Base-by-base conservation (phyloP, 2,888 invertebrate genomes). In the Philereme transversata region DNA sequence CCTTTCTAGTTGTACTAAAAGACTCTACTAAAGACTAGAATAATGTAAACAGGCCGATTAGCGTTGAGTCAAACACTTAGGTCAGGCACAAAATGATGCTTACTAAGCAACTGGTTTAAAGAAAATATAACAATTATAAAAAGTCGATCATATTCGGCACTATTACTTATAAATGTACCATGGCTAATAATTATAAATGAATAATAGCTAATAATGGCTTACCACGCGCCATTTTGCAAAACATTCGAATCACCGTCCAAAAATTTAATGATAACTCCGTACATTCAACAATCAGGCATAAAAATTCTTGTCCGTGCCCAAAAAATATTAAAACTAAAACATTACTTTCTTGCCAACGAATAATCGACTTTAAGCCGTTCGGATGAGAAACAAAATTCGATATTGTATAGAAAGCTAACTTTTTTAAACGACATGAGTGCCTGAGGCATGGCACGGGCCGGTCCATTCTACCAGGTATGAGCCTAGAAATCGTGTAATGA, bases 371-470 rank as follows among this genome's bases (percentile, higher is more conserved):
- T 61, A 60, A 22, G 0, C 34, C n/a, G 5, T 6, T 4, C 40
- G 3, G 10, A 8, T 60, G 22, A 57, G 55, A 51, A 47, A 59
- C 36, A 46, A 57, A 46, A 11, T 53, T 60, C n/a, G 52, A 10
- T 22, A 22, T 10, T 53, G 63, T 41, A 33, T 9, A 11, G 59
- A 63, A 52, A 57, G 54, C 60, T 3, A 47, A 62, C 57, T 62
- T 68, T 71, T 67, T 71, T 52, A 61, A 65, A 69, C 68, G 68
- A 67, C 68, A 62, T 60, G 70, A 64, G 60, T 60, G 77, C 77
- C 77, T 43, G 60, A 57, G 77, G 77, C 76, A 49, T 78, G 75
- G 77, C 77, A 78, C 77, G 75, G 73, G 77, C 77, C 75, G 68
- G 9, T 65, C 57, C 68, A 68, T 72, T 69, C 69, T 55, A 64